Percentiles rank a stretch among this genome's conserved stretches.
Evolutionary conservation across 2,888 invertebrate genomes (phyloP).

Genomic region (Clistopyga incitator): DNA sequence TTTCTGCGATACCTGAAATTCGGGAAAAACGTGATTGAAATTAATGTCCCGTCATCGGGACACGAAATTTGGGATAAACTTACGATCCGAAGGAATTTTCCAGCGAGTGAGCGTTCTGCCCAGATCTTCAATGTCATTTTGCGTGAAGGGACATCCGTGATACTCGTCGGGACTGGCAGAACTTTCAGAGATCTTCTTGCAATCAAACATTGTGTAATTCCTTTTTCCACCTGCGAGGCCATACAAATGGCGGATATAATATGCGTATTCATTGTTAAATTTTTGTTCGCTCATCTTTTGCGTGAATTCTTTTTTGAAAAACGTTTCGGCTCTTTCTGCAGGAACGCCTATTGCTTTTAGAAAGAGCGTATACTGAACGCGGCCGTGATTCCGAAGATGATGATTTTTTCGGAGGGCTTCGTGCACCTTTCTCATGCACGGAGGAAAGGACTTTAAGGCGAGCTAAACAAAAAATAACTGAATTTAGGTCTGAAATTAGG

Average conservation of each 20-base stretch:
- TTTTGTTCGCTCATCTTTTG: constrained; percentile 92
- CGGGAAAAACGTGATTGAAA: constrained; percentile 33
- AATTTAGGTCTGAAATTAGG: too few relatives aligned
- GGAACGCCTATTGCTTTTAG: constrained; percentile 97
- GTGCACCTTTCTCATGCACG: constrained; percentile 97
- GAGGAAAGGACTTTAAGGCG: constrained; percentile 93
- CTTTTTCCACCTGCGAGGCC: constrained; percentile 97
- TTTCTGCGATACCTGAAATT: constrained; percentile 87
- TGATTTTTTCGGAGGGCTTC: constrained; percentile 91
- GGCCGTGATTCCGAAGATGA: constrained; percentile 94
- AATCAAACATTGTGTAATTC: constrained; percentile 95
- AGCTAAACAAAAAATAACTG: constrained; percentile 84
- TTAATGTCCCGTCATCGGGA: not conserved
- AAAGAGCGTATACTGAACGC: constrained; percentile 96
- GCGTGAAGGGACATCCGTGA: constrained; percentile 97
- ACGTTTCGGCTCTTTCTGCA: constrained; percentile 94
- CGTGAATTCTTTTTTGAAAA: constrained; percentile 96
- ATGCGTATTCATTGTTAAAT: constrained; percentile 98
- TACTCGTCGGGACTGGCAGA: constrained; percentile 91
- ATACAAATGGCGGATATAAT: constrained; percentile 96
- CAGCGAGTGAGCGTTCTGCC: constrained; percentile 90
- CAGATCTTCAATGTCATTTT: constrained; percentile 90
- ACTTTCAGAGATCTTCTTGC: constrained; percentile 94
- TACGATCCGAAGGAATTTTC: constrained; percentile 88
- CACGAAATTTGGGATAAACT: constrained; percentile 53